Percentiles rank a stretch among this genome's conserved stretches.
phyloP scores from a whole-genome alignment of 2,888 invertebrate genomes.

The Heteromyza rotundicornis region DNA sequence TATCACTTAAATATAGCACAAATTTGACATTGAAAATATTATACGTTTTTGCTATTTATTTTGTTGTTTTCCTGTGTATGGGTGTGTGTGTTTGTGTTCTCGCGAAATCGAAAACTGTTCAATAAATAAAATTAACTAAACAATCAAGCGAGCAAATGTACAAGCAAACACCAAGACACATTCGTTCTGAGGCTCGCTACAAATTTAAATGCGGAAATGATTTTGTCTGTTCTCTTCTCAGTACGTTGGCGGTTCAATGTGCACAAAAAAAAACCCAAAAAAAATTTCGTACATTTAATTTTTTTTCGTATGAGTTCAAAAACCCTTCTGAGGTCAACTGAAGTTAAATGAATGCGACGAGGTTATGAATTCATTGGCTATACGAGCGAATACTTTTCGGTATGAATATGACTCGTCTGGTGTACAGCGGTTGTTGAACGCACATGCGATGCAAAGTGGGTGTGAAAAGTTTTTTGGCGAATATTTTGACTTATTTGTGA shows the following conservation, averaged over 20 bases:
- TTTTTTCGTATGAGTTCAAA: conserved; percentile 43
- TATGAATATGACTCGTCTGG: neutral
- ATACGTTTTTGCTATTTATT: conserved; percentile 14
- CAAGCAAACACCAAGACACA: conserved; percentile 11
- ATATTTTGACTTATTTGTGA: too few relatives aligned
- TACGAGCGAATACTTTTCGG: neutral
- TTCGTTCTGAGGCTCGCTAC: neutral
- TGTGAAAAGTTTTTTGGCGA: too few relatives aligned
- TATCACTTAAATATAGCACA: conserved; percentile 37
- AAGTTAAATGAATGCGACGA: conserved; percentile 24
- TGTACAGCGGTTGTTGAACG: neutral
- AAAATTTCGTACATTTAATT: neutral
- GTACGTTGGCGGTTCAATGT: conserved; percentile 35
- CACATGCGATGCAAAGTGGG: conserved; percentile 41
- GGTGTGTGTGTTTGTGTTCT: neutral
- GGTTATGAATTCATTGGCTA: conserved; percentile 7
- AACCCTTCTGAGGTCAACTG: conserved; percentile 49
- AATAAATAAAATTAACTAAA: conserved; percentile 34
- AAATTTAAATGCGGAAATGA: conserved; percentile 46
- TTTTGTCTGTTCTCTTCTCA: too few relatives aligned
- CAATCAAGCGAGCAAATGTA: conserved; percentile 33
- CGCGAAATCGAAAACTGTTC: neutral
- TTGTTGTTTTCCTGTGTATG: conserved; percentile 9
- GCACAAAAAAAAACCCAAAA: conserved; percentile 30
- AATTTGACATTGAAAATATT: conserved; percentile 51